phyloP scores from a whole-genome alignment of 2,888 invertebrate genomes.

The Eumerus sabulonum region DNA sequence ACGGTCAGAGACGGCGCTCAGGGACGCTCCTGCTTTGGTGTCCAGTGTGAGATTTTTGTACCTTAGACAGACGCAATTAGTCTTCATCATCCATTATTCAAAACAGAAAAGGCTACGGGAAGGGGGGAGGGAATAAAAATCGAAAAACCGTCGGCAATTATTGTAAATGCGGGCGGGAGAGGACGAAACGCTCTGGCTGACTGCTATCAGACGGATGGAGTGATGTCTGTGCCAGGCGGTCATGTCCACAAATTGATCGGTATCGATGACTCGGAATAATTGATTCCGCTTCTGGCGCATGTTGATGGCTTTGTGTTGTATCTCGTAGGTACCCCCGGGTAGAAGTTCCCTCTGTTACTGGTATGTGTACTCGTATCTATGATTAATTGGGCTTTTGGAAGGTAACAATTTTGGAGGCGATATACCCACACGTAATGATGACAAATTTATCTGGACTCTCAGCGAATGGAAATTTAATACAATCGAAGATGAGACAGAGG shows the following conservation, averaged over 20 bases:
- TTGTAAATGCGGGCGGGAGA: constrained; percentile 43
- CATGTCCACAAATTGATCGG: constrained; percentile 64
- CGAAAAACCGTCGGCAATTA: constrained; percentile 63
- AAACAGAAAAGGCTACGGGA: not conserved
- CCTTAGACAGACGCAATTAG: constrained; percentile 67
- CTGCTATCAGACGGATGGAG: not conserved
- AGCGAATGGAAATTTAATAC: constrained; percentile 45
- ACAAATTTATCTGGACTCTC: constrained; percentile 58
- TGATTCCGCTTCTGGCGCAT: constrained; percentile 64
- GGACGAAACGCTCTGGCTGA: constrained; percentile 15
- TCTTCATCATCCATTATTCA: constrained; percentile 68
- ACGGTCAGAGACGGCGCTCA: constrained; percentile 40
- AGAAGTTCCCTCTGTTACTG: not conserved
- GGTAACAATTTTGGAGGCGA: constrained; percentile 49
- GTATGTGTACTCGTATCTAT: constrained; percentile 24
- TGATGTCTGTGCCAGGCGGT: constrained; percentile 11
- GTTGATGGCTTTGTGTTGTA: constrained; percentile 49
- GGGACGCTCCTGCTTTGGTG: constrained; percentile 37
- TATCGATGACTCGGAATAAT: constrained; percentile 64
- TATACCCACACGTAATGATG: constrained; percentile 58
- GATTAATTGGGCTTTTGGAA: constrained; percentile 60
- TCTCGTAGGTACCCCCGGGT: constrained; percentile 1
- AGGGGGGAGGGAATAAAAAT: constrained; percentile 35
- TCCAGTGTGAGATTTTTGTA: constrained; percentile 68
- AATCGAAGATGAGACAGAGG: constrained; percentile 40